A percentile compares a stretch with the other conserved stretches of the same genome.
Conservation (phyloP, 2,797 vertebrate species). For the Acomys russatus region DNA sequence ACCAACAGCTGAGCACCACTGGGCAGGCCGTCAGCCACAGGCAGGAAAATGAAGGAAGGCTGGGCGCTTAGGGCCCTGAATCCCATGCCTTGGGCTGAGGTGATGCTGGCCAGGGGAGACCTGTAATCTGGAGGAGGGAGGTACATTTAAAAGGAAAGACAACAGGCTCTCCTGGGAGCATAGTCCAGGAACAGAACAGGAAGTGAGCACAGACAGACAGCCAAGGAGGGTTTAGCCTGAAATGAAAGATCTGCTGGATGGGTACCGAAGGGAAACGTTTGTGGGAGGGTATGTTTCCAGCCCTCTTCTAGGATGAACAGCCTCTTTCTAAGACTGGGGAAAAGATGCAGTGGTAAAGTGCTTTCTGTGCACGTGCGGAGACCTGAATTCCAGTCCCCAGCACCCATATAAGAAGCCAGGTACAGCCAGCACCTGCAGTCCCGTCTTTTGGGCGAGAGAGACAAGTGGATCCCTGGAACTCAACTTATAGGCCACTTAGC, state of each 20-base stretch:
- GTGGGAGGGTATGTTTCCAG: rapidly evolving
- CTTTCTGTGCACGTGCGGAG: not conserved
- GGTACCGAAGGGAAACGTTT: not conserved
- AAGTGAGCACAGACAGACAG: not conserved
- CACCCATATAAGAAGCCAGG: not conserved
- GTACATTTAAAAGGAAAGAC: not conserved
- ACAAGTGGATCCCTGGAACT: not conserved
- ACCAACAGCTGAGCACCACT: no score
- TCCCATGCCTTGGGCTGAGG: not conserved
- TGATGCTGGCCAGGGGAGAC: not conserved
- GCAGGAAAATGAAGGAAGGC: not conserved
- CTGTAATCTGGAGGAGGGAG: not conserved
- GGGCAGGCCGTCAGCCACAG: not conserved
- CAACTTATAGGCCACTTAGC: not conserved
- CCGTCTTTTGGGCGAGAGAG: no score
- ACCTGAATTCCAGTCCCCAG: not conserved
- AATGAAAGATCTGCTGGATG: not conserved
- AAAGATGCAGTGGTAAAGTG: not conserved
- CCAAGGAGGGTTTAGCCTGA: not conserved
- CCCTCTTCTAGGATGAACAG: not conserved
- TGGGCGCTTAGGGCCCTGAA: not conserved
- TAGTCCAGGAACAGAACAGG: not conserved
- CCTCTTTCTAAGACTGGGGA: not conserved
- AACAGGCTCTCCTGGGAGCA: not conserved
- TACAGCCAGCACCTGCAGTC: no score